phyloP scores from a whole-genome alignment of 2,888 invertebrate species.

The Elaeidobius kamerunicus region DNA sequence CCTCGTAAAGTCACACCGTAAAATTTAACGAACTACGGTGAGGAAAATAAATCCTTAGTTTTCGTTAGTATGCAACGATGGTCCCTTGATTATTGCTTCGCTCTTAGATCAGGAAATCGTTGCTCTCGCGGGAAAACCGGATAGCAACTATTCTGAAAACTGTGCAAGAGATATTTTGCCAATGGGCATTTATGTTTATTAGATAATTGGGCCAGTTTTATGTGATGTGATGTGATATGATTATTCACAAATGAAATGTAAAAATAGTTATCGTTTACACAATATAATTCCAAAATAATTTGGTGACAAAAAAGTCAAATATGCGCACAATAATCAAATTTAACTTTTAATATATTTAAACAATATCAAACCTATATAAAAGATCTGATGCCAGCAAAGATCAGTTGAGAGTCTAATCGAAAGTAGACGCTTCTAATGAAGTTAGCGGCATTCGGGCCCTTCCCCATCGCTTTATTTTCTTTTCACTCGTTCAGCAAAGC shows the following conservation, averaged over 20 bases:
- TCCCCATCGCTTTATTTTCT: slow-evolving; percentile 23
- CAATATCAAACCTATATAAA: slow-evolving; percentile 8
- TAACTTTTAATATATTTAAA: neutral
- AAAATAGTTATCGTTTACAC: too few species aligned
- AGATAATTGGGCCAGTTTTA: too few species aligned
- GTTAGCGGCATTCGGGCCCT: slow-evolving; percentile 17
- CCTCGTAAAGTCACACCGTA: slow-evolving; percentile 26
- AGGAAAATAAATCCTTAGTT: slow-evolving; percentile 23
- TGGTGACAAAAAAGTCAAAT: too few species aligned
- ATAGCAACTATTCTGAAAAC: slow-evolving; percentile 11
- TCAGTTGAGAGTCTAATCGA: slow-evolving; percentile 14
- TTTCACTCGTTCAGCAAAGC: slow-evolving; percentile 26
- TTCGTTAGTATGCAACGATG: slow-evolving; percentile 24
- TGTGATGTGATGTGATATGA: too few species aligned
- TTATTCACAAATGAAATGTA: too few species aligned
- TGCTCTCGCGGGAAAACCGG: slow-evolving; percentile 7
- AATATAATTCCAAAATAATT: too few species aligned
- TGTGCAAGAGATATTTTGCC: slow-evolving; percentile 1
- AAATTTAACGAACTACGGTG: slow-evolving; percentile 25
- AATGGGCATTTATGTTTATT: too few species aligned
- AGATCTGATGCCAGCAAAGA: slow-evolving; percentile 15
- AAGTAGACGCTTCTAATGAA: slow-evolving; percentile 27
- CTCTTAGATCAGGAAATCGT: slow-evolving; percentile 15
- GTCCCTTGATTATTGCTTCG: slow-evolving; percentile 25
- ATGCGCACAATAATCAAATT: neutral